Base-by-base conservation (phyloP, 2,797 vertebrate genomes). In the Fringilla coelebs region DNA sequence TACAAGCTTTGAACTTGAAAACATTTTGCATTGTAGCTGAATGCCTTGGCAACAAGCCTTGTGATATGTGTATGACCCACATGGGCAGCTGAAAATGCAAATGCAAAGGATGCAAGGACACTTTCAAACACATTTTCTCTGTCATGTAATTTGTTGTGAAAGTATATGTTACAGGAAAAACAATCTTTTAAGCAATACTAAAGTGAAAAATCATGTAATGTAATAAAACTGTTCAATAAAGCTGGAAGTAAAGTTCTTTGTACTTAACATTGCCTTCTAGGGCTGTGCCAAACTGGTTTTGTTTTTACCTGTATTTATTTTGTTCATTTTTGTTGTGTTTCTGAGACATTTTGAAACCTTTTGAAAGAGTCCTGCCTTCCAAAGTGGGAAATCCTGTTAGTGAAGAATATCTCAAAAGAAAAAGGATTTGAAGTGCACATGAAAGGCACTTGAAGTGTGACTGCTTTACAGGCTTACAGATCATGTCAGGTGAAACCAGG, bases 1-100 rank as follows among this genome's bases (percentile, higher is more conserved):
- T 60, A 70, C 36, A 79, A 49, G 83, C 89, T 96, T 96, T 94
- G 92, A 93, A 94, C 91, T 92, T 79, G 71, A 78, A 95, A 91
- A 84, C 34, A 82, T 86, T 91, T 60, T 86, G 41, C 79, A 49
- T 78, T 84, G 76, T 88, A 91, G 45, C 57, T 86, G 89, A 94
- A 73, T 71, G 48, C 52, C 38, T 90, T 91, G 80, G 85, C 91
- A 93, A 57, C 48, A 76, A 90, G 63, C 89, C 85, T 76, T 84
- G 66, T n/a, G 43, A 41, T 92, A 32, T 36, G 79, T 70, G 71
- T 63, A 73, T 9, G 46, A 29, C 49, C 71, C 63, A 87, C 73
- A 55, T 12, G 76, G 83, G 71, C 83, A 89, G 95, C 46, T 76
- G 66, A 90, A 96, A 94, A 96, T 96, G 87, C 63, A 94, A 94